Evolutionary conservation across 2,888 invertebrate species (phyloP).

Genomic region (Tinea semifulvella): DNA sequence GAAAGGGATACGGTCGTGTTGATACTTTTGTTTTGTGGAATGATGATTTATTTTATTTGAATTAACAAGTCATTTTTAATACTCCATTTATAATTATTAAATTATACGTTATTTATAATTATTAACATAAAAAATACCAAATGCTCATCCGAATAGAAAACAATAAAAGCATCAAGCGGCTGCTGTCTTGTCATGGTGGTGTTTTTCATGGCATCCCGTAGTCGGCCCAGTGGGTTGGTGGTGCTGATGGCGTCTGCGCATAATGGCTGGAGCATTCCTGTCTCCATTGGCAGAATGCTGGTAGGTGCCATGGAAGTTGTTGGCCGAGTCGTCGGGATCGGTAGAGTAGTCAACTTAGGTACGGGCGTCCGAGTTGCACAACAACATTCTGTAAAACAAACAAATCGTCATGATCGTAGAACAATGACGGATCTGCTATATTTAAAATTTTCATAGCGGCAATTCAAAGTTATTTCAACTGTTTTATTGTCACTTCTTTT

Average conservation of each 20-base stretch:
- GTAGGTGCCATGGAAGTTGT: conserved; percentile 26
- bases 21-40: no score
- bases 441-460: no score
- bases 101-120: no score
- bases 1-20: no score
- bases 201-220: conserved; percentile 62
- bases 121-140: conserved; percentile 57
- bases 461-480: no score
- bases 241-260: conserved; percentile 37
- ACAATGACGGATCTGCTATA: no score
- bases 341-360: conserved; percentile 23
- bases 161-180: conserved; percentile 74
- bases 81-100: no score
- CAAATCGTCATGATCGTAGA: no score
- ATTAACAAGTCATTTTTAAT: no score
- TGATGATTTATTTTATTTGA: no score
- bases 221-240: conserved; percentile 36
- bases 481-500: no score
- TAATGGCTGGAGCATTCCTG: conserved; percentile 23
- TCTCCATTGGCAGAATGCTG: conserved; percentile 16
- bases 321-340: conserved; percentile 26
- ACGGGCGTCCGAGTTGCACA: conserved; percentile 28
- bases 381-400: conserved; percentile 35
- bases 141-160: conserved; percentile 84
- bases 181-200: conserved; percentile 37